Base-by-base conservation (phyloP, 2,113 vertebrate genomes). In the Pithys albifrons region DNA sequence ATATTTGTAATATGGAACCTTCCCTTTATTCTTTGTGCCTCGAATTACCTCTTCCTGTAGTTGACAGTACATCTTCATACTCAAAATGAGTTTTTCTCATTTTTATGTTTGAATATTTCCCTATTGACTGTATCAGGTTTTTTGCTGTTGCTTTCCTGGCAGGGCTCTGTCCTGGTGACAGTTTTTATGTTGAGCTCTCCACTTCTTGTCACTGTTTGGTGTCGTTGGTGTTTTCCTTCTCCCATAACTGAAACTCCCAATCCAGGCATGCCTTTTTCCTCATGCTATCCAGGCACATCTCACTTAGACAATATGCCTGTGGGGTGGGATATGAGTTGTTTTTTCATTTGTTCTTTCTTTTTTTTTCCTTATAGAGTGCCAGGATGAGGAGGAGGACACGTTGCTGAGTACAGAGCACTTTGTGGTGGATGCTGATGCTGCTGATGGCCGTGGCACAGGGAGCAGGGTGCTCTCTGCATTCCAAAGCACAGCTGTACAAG, bases 351-450 rank as follows among this genome's bases (percentile, higher is more conserved):
- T 19, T 46, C 19, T 46, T 46, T 27, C 46, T 22, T 1, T 1
- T 71, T 66, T 88, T 78, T 80, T 15, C 33, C n/a, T 83, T 79
- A 17, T 52, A 97, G 97, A 69, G 31, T n/a, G 24, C 19, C 35
- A 96, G 33, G 59, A 87, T 3, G 9, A 74, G 51, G 22, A 76
- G 62, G 48, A 92, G 49, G 62, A 59, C 6, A 7, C 3, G 1
- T 52, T 13, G 8, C 64, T 85, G 78, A 86, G 85, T 19, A 43
- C 61, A 2, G 81, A 93, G 41, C 59, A 39, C 33, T 81, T 75
- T 3, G 46, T 66, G 35, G 48, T 28, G n/a, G 85, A 74, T 41
- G 74, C 45, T 45, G 86, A 57, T 43, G 43, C 62, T 59, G 69
- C 22, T 1, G 3, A 25, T 33, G 61, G 23, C 14, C 27, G 11